A percentile compares a stretch with the other conserved stretches of the same genome.
Evolutionary conservation across 2,797 vertebrate species (phyloP).

Genomic region (Molossus alvarezi): DNA sequence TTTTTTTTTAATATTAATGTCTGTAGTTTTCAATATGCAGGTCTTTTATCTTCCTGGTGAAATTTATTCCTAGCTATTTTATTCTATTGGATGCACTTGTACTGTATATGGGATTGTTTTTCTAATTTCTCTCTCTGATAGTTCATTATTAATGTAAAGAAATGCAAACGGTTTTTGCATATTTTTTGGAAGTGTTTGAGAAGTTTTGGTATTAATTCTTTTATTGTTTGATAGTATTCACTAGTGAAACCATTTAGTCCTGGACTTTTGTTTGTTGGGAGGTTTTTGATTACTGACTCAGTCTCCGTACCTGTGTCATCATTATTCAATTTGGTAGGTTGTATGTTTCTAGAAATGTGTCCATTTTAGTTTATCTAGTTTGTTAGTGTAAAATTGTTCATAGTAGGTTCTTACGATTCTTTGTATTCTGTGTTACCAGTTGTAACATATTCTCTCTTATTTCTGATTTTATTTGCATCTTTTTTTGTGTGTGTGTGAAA

Average conservation of each 20-base stretch:
- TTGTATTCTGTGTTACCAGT: not conserved
- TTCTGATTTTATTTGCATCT: not conserved
- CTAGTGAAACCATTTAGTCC: not conserved
- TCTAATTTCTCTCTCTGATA: not conserved
- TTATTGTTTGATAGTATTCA: not conserved
- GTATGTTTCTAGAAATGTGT: not conserved
- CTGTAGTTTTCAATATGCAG: not conserved
- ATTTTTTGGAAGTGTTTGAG: not conserved
- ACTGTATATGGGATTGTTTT: not conserved
- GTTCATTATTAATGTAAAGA: not conserved
- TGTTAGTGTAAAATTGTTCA: not conserved
- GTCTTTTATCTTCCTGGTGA: not conserved
- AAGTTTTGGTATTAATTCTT: not conserved
- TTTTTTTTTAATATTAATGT: not conserved
- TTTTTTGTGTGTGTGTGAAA: not conserved
- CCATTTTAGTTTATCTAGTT: not conserved
- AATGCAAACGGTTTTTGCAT: not conserved
- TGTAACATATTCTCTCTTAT: not conserved
- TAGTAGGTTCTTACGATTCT: not conserved
- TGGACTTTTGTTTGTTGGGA: not conserved
- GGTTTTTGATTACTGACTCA: not conserved
- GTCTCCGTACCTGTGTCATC: not conserved
- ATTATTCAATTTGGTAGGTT: not conserved
- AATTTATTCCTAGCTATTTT: not conserved
- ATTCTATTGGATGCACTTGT: not conserved